Conservation (phyloP, 2,888 invertebrate species). For the Emmelina monodactyla region DNA sequence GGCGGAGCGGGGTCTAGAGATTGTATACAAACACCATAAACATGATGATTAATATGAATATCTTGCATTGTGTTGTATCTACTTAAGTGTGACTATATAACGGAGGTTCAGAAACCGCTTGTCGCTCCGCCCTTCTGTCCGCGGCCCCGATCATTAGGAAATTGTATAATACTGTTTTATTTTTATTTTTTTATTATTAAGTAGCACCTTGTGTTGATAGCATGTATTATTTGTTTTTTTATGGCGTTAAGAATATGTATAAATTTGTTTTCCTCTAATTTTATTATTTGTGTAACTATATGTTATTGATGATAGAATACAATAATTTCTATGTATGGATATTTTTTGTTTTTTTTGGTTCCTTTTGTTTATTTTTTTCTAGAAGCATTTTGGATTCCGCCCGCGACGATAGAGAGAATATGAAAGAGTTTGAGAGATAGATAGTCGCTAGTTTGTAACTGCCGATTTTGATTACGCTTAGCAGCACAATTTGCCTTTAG, state of each 20-base stretch:
- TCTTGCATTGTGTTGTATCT: no score
- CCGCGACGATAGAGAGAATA: no score
- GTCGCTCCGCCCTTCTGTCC: conserved; percentile 7
- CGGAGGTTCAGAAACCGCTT: no score
- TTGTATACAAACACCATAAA: no score
- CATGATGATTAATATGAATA: no score
- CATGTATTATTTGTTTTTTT: conserved; percentile 60
- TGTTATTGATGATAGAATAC: conserved; percentile 66
- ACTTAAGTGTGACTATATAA: no score
- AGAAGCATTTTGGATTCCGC: no score
- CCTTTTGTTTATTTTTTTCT: conserved; percentile 23
- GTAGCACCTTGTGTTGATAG: conserved; percentile 57
- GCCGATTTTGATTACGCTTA: no score
- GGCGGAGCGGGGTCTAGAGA: neutral
- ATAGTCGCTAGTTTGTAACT: no score
- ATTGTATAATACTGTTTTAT: conserved; percentile 61
- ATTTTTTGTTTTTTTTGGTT: conserved; percentile 46
- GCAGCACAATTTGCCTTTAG: no score
- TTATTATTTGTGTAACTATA: conserved; percentile 65
- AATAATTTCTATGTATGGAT: conserved; percentile 64
- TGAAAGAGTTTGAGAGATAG: no score
- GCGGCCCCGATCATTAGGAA: conserved; percentile 45
- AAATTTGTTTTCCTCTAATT: conserved; percentile 64
- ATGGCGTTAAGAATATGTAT: conserved; percentile 63
- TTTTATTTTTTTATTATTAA: conserved; percentile 30